A percentile compares a stretch with the other conserved stretches of the same genome.
Conservation (phyloP, 2,113 vertebrate genomes). For the Mustela nigripes region DNA sequence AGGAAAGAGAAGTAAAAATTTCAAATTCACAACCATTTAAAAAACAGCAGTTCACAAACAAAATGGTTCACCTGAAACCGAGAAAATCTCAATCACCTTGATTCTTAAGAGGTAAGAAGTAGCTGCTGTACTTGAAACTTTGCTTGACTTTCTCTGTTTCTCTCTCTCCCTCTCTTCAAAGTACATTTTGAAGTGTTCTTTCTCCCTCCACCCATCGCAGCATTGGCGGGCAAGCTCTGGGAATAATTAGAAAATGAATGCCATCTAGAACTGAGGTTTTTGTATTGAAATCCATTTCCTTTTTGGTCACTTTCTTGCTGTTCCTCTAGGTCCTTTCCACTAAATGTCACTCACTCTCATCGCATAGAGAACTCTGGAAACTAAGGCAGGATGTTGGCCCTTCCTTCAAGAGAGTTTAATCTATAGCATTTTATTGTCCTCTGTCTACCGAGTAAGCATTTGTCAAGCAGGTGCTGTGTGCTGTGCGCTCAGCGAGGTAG, state of each 20-base stretch:
- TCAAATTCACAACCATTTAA: background rate
- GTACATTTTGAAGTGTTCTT: background rate
- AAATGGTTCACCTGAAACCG: conserved; percentile 6
- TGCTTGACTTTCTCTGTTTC: background rate
- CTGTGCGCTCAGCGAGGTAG: background rate
- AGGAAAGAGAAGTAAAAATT: conserved; percentile 41
- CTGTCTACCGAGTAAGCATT: background rate
- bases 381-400: background rate
- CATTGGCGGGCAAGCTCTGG: background rate
- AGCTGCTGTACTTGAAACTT: background rate
- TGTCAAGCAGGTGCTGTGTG: background rate
- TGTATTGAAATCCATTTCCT: background rate
- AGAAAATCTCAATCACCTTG: background rate
- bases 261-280: background rate
- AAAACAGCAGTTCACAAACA: background rate
- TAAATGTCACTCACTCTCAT: background rate
- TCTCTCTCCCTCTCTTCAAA: background rate
- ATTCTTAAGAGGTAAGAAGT: background rate
- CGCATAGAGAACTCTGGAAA: background rate
- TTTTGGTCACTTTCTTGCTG: background rate
- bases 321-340: background rate
- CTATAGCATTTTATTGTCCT: background rate
- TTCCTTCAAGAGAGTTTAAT: background rate
- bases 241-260: background rate
- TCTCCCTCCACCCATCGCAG: background rate